These are phyloP conservation scores for Priocnemis perturbator DNA, from an alignment of 2,888 invertebrate species.

Conservation along the genomic window DNA sequence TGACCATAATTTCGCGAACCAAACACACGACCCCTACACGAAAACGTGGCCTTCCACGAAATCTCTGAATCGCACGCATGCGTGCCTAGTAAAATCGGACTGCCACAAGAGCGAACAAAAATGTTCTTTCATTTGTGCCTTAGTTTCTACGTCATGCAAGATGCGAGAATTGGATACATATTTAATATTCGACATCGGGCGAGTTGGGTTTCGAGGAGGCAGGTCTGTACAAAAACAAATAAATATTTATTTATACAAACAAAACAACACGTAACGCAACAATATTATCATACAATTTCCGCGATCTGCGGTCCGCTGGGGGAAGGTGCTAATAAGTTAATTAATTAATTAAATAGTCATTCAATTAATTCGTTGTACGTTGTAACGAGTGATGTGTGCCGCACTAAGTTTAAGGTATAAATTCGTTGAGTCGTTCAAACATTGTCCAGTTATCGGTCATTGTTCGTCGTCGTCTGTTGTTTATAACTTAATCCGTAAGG, in stretches of 20 bases:
- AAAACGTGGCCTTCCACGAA: too few species aligned
- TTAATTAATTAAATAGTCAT: conserved; percentile 35
- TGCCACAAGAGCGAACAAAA: too few species aligned
- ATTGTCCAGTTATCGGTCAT: neutral
- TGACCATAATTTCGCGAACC: neutral
- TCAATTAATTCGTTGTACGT: too few species aligned
- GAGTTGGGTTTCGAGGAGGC: conserved; percentile 3
- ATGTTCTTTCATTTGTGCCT: too few species aligned
- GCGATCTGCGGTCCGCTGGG: conserved; percentile 5
- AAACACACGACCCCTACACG: too few species aligned
- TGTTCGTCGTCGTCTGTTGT: too few species aligned
- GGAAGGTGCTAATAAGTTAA: conserved; percentile 52
- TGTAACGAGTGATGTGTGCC: neutral
- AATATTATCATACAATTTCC: conserved; percentile 55
- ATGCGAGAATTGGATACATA: too few species aligned
- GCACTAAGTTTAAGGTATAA: neutral
- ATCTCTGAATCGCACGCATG: too few species aligned
- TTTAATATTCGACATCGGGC: too few species aligned
- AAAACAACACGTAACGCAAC: conserved; percentile 48
- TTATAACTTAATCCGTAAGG: too few species aligned
- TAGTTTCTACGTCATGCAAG: too few species aligned
- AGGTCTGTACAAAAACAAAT: conserved; percentile 53
- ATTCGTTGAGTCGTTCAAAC: neutral
- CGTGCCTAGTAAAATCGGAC: too few species aligned
- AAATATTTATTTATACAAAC: conserved; percentile 71